Evolutionary conservation across 2,113 vertebrate species (phyloP).

Genomic region (Siniperca chuatsi): DNA sequence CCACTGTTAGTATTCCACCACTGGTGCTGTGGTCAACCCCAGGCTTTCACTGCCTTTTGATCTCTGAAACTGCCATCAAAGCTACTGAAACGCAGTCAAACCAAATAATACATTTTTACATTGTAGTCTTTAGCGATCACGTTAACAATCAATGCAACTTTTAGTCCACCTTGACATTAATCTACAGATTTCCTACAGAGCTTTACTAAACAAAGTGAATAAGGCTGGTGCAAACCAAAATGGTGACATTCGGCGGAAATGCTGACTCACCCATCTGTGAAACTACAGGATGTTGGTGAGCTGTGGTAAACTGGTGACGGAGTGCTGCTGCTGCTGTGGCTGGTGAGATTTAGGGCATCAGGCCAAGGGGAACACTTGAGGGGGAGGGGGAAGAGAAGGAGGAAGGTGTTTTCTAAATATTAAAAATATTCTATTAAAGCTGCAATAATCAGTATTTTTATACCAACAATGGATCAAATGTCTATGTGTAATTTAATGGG

Average conservation of each 20-base stretch:
- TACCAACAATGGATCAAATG: neutral
- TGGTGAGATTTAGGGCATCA: constrained; percentile 84
- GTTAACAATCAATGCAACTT: neutral
- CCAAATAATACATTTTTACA: neutral
- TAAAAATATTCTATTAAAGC: too few relatives aligned
- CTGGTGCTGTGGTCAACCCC: neutral
- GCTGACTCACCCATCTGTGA: constrained; percentile 90
- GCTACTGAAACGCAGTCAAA: neutral
- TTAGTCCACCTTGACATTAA: neutral
- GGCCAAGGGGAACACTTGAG: constrained; percentile 93
- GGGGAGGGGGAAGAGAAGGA: neutral
- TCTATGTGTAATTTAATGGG: neutral
- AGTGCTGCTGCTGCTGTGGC: constrained; percentile 82
- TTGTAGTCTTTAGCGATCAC: neutral
- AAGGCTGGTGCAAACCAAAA: fast-evolving
- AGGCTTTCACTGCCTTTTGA: neutral
- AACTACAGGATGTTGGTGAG: constrained; percentile 88
- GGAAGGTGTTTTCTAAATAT: neutral
- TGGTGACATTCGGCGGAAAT: too few relatives aligned
- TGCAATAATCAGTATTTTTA: too few relatives aligned
- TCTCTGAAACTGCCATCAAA: neutral
- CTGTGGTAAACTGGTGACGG: constrained; percentile 91
- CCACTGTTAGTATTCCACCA: neutral
- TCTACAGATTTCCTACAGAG: neutral
- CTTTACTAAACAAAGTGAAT: neutral